Base-by-base conservation (phyloP, 2,113 vertebrate species). In the Saiga tatarica region DNA sequence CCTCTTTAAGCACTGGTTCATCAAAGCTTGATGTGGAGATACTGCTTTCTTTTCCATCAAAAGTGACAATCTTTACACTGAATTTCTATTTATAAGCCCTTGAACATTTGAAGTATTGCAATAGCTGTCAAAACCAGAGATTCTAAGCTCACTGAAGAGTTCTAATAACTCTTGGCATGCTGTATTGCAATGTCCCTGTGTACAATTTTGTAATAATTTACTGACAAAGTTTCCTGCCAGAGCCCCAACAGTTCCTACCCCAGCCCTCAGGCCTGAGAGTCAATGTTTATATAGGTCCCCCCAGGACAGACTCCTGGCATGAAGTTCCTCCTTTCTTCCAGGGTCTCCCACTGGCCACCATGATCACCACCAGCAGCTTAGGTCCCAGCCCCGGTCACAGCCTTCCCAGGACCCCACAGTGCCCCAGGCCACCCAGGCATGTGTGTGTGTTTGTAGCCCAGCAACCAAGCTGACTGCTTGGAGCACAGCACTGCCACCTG, bases 191-290 rank as follows among this genome's bases (percentile, higher is more conserved):
- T 2, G 87, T 17, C 42, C 42, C 10, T 7, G 26, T 33, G 47
- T 4, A 6, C 23, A 55, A 1, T 25, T 36, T 26, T 74, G 15
- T 16, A n/a, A 30, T 7, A 45, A 33, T 45, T 16, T 39, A 15
- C 53, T 19, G 91, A 12, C 47, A 1, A 19, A 5, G 28, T 53
- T 47, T 60, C 28, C 79, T 33, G 17, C 57, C 7, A 6, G 28
- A 15, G 11, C 39, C 33, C 36, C 0, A 2, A n/a, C 23, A 12
- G 21, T 16, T 52, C 39, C 36, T 0, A 3, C 5, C 57, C 30
- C 11, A 15, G 53, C 3, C 3, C 9, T 28, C 26, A 6, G 39
- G n/a, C 74, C 23, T 2, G 42, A 47, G 36, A 17, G 45, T 33
- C 47, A 1, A 9, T 19, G 2, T 53, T 87, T 36, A 55, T 6